These are phyloP conservation scores for Caenorhabditis plicata DNA, from an alignment of 2,888 invertebrate genomes.

Conservation along the genomic window DNA sequence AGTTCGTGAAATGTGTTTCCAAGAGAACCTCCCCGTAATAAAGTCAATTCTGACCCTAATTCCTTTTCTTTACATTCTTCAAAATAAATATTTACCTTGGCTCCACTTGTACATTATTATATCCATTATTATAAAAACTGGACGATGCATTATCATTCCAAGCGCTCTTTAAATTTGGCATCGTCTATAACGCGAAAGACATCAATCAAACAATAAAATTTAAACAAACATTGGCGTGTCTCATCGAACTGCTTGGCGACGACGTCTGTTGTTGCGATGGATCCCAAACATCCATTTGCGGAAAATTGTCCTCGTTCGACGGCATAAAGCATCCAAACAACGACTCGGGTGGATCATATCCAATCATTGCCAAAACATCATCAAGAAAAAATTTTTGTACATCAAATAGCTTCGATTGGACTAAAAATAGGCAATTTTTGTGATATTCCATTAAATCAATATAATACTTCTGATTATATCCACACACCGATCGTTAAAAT, in stretches of 20 bases:
- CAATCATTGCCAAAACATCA: slow-evolving; percentile 57
- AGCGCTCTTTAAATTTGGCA: background rate
- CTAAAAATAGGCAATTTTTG: slow-evolving; percentile 46
- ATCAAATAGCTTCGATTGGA: slow-evolving; percentile 52
- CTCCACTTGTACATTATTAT: too few relatives aligned
- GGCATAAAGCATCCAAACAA: slow-evolving; percentile 1
- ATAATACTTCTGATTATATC: slow-evolving; percentile 76
- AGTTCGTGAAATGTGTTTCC: too few relatives aligned
- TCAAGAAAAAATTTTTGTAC: slow-evolving; percentile 55
- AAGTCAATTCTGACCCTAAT: too few relatives aligned
- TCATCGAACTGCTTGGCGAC: background rate
- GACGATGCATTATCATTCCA: background rate
- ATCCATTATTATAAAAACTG: too few relatives aligned
- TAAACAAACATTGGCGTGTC: background rate
- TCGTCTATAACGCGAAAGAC: background rate
- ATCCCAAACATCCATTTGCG: slow-evolving; percentile 5
- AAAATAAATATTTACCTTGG: too few relatives aligned
- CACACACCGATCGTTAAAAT: slow-evolving; percentile 75
- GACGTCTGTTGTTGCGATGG: background rate
- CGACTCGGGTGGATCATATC: slow-evolving; percentile 39
- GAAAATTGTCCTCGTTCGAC: background rate
- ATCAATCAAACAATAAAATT: too few relatives aligned
- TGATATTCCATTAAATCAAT: too few relatives aligned
- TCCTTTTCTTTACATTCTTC: too few relatives aligned
- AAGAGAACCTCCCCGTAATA: too few relatives aligned